These are phyloP conservation scores for Poecilia latipinna DNA, from an alignment of 2,113 vertebrate genomes.

Conservation along the genomic window DNA sequence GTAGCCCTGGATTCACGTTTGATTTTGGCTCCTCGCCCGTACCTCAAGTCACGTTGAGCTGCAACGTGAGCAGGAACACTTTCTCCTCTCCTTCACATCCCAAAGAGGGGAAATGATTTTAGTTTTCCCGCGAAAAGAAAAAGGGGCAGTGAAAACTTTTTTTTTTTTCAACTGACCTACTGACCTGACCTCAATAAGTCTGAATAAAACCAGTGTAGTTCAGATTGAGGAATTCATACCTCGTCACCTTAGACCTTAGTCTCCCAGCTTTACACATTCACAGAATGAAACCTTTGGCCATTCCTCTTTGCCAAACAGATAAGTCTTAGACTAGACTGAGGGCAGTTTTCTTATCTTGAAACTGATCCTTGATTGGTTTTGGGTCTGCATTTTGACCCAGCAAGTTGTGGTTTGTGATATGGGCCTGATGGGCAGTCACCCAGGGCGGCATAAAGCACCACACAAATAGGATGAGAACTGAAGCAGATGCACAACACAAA, in stretches of 20 bases:
- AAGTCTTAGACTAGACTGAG: not conserved
- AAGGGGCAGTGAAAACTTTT: not conserved
- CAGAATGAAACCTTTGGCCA: not conserved
- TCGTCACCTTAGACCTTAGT: not conserved
- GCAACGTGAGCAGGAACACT: conserved; percentile 66
- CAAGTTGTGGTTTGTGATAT: too few relatives aligned
- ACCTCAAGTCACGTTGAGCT: conserved; percentile 73
- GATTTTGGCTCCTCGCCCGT: conserved; percentile 46
- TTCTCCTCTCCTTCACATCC: not conserved
- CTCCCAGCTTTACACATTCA: not conserved
- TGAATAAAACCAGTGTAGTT: not conserved
- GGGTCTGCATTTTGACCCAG: not conserved
- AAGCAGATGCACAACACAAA: not conserved
- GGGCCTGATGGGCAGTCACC: not conserved
- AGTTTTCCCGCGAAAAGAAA: not conserved
- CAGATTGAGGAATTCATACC: not conserved
- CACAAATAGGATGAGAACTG: too few relatives aligned
- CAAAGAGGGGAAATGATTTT: not conserved
- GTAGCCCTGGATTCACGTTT: conserved; percentile 65
- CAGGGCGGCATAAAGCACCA: not conserved
- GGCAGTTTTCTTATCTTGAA: not conserved
- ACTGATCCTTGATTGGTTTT: not conserved
- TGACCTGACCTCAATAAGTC: not conserved
- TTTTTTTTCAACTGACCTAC: not conserved
- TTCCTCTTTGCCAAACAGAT: too few relatives aligned